Evolutionary conservation across 1,140 invertebrate species (phyloP).

Genomic region (Ceratoteleas bidentatus): DNA sequence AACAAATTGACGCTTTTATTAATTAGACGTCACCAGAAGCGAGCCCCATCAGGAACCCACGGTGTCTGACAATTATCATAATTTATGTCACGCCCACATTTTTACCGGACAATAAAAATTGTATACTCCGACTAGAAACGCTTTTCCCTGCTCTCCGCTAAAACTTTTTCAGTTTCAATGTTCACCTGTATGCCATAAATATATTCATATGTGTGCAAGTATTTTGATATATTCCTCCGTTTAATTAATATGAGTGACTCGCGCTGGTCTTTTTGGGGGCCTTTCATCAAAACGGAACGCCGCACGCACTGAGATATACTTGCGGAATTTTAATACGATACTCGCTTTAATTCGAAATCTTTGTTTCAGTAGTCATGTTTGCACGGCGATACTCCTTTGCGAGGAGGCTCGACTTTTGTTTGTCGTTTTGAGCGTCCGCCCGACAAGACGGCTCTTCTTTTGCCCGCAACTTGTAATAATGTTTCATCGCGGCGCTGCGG

Average conservation of each 20-base stretch:
- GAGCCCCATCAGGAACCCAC: background rate
- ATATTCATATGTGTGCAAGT: background rate
- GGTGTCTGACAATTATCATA: slow-evolving; percentile 13
- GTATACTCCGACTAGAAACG: background rate
- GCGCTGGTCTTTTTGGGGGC: slow-evolving; percentile 25
- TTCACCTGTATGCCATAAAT: background rate
- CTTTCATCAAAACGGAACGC: slow-evolving; percentile 38
- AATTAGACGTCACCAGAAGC: slow-evolving; percentile 5
- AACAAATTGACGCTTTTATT: slow-evolving; percentile 35
- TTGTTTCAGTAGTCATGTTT: slow-evolving; percentile 32
- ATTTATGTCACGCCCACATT: slow-evolving; percentile 14
- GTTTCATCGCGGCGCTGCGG: slow-evolving; percentile 8
- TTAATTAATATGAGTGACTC: slow-evolving; percentile 25
- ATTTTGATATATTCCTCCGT: slow-evolving; percentile 7
- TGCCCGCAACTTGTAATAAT: background rate
- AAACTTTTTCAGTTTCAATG: no score
- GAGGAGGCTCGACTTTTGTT: slow-evolving; percentile 10
- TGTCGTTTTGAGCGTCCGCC: background rate
- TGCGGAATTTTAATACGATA: slow-evolving; percentile 29
- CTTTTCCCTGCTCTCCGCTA: background rate
- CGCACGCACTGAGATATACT: slow-evolving; percentile 23
- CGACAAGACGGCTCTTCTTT: background rate
- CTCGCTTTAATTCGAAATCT: slow-evolving; percentile 36
- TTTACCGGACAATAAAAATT: background rate
- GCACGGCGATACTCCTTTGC: slow-evolving; percentile 16